These are phyloP conservation scores for Oreochromis aureus DNA, from an alignment of 2,113 vertebrate species.

Conservation along the genomic window DNA sequence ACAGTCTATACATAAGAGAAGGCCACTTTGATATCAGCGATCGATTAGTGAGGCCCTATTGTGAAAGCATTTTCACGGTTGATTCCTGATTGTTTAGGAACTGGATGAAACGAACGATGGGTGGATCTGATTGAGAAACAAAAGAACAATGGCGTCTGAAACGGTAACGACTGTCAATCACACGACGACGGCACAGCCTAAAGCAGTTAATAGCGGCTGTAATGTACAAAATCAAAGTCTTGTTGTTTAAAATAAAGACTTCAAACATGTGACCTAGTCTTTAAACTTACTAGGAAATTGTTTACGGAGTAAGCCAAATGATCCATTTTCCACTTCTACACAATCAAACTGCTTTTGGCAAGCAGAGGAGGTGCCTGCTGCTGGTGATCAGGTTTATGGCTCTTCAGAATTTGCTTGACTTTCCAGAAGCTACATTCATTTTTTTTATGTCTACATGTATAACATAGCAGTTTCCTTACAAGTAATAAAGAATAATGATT, in stretches of 20 bases:
- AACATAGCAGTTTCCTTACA: not conserved
- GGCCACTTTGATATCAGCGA: not conserved
- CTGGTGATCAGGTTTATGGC: not conserved
- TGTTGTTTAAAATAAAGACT: not conserved
- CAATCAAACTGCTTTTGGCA: not conserved
- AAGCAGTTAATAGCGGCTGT: not conserved
- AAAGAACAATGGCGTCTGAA: not conserved
- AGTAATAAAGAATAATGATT: not conserved
- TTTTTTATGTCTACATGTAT: not conserved
- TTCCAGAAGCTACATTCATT: not conserved
- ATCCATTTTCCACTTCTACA: not conserved
- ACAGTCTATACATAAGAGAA: not conserved
- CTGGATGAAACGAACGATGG: not conserved
- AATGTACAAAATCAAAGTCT: not conserved
- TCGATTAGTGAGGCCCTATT: not conserved
- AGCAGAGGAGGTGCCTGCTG: not conserved
- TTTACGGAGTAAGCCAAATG: not conserved
- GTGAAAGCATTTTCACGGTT: not conserved
- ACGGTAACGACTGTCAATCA: not conserved
- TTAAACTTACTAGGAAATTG: not conserved
- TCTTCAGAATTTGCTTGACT: not conserved
- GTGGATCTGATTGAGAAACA: not conserved
- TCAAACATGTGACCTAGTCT: not conserved
- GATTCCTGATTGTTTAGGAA: not conserved
- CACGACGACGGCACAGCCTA: not conserved